These are phyloP conservation scores for Tympanoctomys barrerae DNA, from an alignment of 2,797 vertebrate species.

Conservation along the genomic window DNA sequence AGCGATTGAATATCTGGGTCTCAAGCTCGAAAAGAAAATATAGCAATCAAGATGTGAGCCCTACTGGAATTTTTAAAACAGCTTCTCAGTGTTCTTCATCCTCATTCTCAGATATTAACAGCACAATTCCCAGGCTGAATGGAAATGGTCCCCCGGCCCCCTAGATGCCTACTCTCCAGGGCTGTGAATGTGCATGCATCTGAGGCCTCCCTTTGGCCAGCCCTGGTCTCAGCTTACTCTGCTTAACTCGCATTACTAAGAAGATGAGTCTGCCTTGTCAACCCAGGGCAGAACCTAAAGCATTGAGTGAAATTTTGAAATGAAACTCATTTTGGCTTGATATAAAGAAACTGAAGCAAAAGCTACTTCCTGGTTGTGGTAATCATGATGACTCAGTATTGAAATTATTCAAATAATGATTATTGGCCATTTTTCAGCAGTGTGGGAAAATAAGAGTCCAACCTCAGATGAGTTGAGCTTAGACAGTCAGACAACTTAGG, in stretches of 20 bases:
- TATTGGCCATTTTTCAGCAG: not conserved
- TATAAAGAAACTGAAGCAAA: slow-evolving; percentile 17
- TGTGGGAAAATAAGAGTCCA: not conserved
- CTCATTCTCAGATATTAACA: not conserved
- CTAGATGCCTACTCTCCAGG: not conserved
- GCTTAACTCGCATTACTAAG: not conserved
- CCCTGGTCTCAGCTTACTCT: not conserved
- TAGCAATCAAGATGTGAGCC: not conserved
- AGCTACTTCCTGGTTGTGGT: slow-evolving; percentile 18
- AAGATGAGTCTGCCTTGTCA: not conserved
- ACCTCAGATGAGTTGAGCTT: not conserved
- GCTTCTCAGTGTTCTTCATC: not conserved
- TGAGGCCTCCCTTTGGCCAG: not conserved
- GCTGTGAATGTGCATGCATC: not conserved
- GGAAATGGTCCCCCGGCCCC: not conserved
- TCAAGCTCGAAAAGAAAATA: not conserved
- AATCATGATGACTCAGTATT: not conserved
- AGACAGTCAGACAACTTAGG: not conserved
- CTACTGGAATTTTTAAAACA: not conserved
- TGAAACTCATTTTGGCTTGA: not conserved
- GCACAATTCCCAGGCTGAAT: not conserved
- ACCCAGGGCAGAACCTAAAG: slow-evolving; percentile 8
- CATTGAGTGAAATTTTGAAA: not conserved
- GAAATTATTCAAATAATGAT: not conserved
- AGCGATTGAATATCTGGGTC: not conserved